Evolutionary conservation across 2,797 vertebrate species (phyloP).

Genomic region (Sebastes paucispinis): DNA sequence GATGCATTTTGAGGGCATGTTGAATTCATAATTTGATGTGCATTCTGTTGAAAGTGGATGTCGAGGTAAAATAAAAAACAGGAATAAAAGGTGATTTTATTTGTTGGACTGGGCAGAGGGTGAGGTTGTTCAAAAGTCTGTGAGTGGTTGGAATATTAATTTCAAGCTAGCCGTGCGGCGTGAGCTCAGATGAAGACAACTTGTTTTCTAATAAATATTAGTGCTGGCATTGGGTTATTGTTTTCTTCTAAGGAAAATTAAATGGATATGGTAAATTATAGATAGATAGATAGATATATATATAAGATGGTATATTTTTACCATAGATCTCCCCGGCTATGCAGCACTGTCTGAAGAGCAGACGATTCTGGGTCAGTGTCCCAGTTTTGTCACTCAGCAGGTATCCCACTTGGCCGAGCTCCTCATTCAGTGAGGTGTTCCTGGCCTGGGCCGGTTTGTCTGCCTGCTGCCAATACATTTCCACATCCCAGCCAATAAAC

Average conservation of each 20-base stretch:
- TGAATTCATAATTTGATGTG: background rate
- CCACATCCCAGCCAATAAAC: constrained; percentile 90
- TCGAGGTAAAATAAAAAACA: background rate
- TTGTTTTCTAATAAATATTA: background rate
- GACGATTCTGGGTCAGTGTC: constrained; percentile 92
- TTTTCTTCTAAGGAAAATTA: background rate
- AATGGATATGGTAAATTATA: too few species aligned
- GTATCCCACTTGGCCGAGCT: constrained; percentile 92
- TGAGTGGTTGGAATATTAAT: background rate
- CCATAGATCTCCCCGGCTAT: constrained; percentile 87
- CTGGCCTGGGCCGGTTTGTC: constrained; percentile 85
- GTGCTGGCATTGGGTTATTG: background rate
- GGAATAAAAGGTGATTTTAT: background rate
- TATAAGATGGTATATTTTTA: constrained; percentile 48
- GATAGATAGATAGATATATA: too few species aligned
- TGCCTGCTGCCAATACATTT: constrained; percentile 83
- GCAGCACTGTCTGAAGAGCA: constrained; percentile 93
- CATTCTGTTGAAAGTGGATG: background rate
- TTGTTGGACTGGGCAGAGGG: background rate
- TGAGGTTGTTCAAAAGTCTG: background rate
- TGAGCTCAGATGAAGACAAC: background rate
- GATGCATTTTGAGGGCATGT: background rate
- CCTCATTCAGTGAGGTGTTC: constrained; percentile 89
- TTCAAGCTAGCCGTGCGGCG: background rate
- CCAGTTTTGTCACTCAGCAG: constrained; percentile 97